These are phyloP conservation scores for Carassius auratus DNA, from an alignment of 2,113 vertebrate species.

Conservation along the genomic window DNA sequence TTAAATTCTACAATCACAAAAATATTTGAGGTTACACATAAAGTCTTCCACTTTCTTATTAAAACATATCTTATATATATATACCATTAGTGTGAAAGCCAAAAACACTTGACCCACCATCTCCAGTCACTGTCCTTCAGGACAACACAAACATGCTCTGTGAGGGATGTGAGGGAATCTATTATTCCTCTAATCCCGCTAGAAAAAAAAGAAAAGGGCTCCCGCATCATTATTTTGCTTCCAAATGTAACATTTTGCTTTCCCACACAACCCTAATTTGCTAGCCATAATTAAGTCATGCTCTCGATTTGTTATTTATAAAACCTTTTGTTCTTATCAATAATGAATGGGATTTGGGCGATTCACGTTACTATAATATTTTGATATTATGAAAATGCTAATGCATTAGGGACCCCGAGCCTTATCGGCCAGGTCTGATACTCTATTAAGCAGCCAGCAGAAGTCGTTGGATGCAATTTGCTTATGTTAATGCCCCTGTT, in stretches of 20 bases:
- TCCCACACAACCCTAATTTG: slow-evolving; percentile 89
- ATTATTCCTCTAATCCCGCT: slow-evolving; percentile 63
- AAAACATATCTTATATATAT: slow-evolving; percentile 26
- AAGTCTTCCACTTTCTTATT: background rate
- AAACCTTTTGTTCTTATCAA: slow-evolving; percentile 95
- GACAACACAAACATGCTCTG: slow-evolving; percentile 76
- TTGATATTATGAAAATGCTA: slow-evolving; percentile 96
- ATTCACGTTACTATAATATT: slow-evolving; percentile 86
- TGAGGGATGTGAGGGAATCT: slow-evolving; percentile 70
- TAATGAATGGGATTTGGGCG: slow-evolving; percentile 90
- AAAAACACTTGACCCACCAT: slow-evolving; percentile 75
- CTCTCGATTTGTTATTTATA: slow-evolving; percentile 93
- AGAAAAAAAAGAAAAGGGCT: slow-evolving; percentile 83
- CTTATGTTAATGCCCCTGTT: slow-evolving; percentile 97
- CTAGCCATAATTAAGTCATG: slow-evolving; percentile 96
- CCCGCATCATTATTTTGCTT: slow-evolving; percentile 91
- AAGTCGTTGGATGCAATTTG: slow-evolving; percentile 93
- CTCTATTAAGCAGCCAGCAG: slow-evolving; percentile 94
- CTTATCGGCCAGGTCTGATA: slow-evolving; percentile 91
- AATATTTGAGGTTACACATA: background rate
- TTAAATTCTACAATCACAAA: background rate
- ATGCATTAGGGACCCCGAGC: slow-evolving; percentile 83
- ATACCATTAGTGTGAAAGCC: slow-evolving; percentile 57
- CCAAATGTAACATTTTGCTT: slow-evolving; percentile 97
- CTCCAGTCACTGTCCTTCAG: slow-evolving; percentile 79